Base-by-base conservation (phyloP, 2,888 invertebrate species). In the Plebejus melissa region DNA sequence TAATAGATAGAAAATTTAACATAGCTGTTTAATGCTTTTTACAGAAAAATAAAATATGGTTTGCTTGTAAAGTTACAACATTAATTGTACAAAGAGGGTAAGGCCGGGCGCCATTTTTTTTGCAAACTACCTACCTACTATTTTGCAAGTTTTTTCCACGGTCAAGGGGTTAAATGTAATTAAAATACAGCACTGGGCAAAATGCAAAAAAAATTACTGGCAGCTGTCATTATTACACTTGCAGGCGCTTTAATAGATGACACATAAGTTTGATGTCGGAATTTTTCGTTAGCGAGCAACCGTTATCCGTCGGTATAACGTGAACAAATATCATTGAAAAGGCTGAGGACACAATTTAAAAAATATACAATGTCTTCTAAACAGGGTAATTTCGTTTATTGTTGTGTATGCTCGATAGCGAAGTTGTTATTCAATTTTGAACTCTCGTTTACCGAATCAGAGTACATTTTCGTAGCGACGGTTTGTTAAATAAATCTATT, bases 341-440 rank as follows among this genome's bases (percentile, higher is more conserved):
- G 93, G 93, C 93, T 93, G 93, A 93, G 92, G 93, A 90, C 88
- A 88, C 89, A 90, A 89, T 90, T 91, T 91, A 88, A 90, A 87
- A 65, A 86, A 90, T 91, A 92, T 93, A 93, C 93, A 93, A 93
- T 91, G 93, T 93, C 91, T 90, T 91, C 88, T 88, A 82, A 91
- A 93, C 93, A 93, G 93, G 93, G 93, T 93, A 92, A 88, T 88
- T 90, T 93, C 79, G 82, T 93, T 92, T 91, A 90, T 87, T 90
- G 90, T 92, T 93, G 90, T 83, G 88, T 90, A 88, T 84, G 86
- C 89, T 89, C 86, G 85, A 84, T 84, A 87, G 84, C 80, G 83
- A 84, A 80, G 86, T 88, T 90, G 89, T 89, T 90, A 85, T 83
- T 87, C 87, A 83, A 90, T 89, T 88, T 90, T 87, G 78, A 79